phyloP scores from a whole-genome alignment of 2,888 invertebrate species.

The Drosophila conformis region DNA sequence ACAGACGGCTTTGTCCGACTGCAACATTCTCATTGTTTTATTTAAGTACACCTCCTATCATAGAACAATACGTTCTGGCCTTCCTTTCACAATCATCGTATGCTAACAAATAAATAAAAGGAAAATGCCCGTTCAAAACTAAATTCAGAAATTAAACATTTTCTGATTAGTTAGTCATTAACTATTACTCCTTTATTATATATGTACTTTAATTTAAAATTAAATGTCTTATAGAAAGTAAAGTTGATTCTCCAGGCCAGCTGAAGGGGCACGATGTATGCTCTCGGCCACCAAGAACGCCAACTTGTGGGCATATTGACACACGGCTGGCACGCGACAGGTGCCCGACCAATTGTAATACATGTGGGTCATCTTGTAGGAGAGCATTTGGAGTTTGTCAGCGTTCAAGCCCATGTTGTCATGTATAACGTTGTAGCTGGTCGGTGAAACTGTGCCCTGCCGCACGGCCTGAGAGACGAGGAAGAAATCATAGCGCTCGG shows the following conservation, averaged over 20 bases:
- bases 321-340: conserved; percentile 95
- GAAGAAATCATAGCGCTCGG: conserved; percentile 95
- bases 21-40: background rate
- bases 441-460: conserved; percentile 96
- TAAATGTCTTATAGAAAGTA: conserved; percentile 88
- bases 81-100: background rate
- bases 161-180: background rate
- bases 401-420: conserved; percentile 89
- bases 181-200: background rate
- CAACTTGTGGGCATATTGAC: conserved; percentile 97
- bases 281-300: conserved; percentile 94
- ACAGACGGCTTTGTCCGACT: background rate
- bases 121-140: background rate
- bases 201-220: background rate
- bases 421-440: conserved; percentile 93
- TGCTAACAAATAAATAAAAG: background rate
- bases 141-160: background rate
- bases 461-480: conserved; percentile 93
- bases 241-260: conserved; percentile 87
- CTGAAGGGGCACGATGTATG: conserved; percentile 89
- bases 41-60: conserved; percentile 10
- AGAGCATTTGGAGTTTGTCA: conserved; percentile 92
- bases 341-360: conserved; percentile 96
- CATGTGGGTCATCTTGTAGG: conserved; percentile 94
- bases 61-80: background rate